phyloP scores from a whole-genome alignment of 1,140 invertebrate species.

The Archivesica marissinica region DNA sequence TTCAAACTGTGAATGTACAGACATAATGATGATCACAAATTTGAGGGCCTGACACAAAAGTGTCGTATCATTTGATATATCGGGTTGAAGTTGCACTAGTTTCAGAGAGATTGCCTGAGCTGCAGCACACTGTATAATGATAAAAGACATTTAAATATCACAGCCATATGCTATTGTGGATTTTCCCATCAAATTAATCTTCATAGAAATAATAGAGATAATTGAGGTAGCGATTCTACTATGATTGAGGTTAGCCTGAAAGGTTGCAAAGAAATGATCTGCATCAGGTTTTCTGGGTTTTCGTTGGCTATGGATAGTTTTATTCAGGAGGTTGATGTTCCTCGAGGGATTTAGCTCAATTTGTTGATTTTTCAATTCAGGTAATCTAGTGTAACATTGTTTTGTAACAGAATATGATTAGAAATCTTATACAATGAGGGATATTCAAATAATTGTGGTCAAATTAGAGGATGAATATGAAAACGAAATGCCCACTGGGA shows the following conservation, averaged over 20 bases:
- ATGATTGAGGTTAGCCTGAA: background rate
- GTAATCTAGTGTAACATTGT: conserved; percentile 18
- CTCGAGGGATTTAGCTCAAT: conserved; percentile 41
- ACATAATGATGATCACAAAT: conserved; percentile 10
- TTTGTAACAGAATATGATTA: conserved; percentile 41
- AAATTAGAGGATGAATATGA: background rate
- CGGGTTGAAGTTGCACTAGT: too few relatives aligned
- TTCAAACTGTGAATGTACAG: conserved; percentile 14
- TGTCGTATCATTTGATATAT: too few relatives aligned
- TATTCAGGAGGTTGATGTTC: background rate
- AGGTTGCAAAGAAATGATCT: background rate
- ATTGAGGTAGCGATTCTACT: conserved; percentile 7
- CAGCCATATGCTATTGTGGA: conserved; percentile 11
- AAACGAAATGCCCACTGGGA: conserved; percentile 12
- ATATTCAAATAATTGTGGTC: conserved; percentile 45
- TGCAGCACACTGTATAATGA: background rate
- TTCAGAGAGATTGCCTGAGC: too few relatives aligned
- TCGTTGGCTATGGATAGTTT: background rate
- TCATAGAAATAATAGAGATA: conserved; percentile 20
- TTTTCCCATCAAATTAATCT: conserved; percentile 29
- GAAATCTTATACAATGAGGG: conserved; percentile 19
- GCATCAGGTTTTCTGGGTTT: conserved; percentile 6
- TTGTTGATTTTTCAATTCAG: conserved; percentile 29
- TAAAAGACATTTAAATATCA: conserved; percentile 37
- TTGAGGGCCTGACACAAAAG: too few relatives aligned